phyloP scores from a whole-genome alignment of 2,797 vertebrate genomes.

The Mustela erminea region DNA sequence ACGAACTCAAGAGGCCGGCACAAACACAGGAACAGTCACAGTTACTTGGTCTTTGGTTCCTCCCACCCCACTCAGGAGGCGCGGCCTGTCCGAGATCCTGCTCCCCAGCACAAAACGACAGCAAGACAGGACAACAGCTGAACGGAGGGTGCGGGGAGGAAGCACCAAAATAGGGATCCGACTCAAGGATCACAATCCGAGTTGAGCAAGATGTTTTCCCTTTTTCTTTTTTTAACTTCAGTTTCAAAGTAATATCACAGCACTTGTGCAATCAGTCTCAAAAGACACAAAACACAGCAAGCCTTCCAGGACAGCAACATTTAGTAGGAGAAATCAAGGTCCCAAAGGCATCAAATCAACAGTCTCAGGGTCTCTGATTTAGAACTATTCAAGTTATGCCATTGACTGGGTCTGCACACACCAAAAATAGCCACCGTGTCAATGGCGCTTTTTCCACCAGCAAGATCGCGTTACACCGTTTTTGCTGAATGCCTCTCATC shows the following conservation, averaged over 20 bases:
- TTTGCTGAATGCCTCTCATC: background rate
- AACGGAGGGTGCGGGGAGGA: conserved; percentile 68
- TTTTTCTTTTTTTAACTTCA: conserved; percentile 52
- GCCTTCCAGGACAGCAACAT: background rate
- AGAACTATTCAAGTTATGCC: conserved; percentile 46
- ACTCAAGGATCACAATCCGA: conserved; percentile 66
- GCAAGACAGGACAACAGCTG: conserved; percentile 70
- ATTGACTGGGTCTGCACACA: conserved; percentile 59
- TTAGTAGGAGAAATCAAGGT: background rate
- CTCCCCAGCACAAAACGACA: conserved; percentile 53
- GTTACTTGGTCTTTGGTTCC: conserved; percentile 76
- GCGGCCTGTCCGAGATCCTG: conserved; percentile 60
- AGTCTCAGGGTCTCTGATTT: conserved; percentile 3
- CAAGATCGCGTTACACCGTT: background rate
- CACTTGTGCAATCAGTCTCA: conserved; percentile 46
- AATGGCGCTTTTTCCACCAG: conserved; percentile 52
- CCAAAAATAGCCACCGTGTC: conserved; percentile 61
- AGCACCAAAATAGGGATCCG: background rate
- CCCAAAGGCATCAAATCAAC: background rate
- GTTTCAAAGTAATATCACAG: conserved; percentile 61
- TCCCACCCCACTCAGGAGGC: conserved; percentile 62
- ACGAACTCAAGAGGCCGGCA: conserved; percentile 52
- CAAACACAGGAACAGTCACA: conserved; percentile 63
- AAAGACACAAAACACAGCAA: conserved; percentile 55
- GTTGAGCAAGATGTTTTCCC: conserved; percentile 54